Percentiles rank a stretch among this genome's conserved stretches.
Conservation (phyloP, 92 coral and sea anemone species). For the Porites cylindrica region DNA sequence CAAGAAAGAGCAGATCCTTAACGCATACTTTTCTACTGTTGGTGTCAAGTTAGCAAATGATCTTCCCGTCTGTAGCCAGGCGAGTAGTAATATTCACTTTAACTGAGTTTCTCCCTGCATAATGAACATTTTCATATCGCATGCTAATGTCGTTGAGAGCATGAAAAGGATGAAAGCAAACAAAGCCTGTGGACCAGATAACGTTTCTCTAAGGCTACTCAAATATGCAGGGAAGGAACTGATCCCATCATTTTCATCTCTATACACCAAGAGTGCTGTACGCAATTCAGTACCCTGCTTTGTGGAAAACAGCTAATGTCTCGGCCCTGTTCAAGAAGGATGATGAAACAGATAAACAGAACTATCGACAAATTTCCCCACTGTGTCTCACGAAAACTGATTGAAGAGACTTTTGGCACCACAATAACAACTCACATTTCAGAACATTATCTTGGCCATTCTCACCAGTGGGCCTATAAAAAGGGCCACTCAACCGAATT, state of each 20-base stretch:
- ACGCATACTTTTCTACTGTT: conserved; percentile 13
- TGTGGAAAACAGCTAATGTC: conserved; percentile 23
- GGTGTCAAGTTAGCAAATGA: conserved; percentile 10
- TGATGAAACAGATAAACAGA: conserved; percentile 4
- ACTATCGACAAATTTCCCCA: conserved; percentile 1
- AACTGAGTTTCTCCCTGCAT: neutral
- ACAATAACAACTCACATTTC: conserved; percentile 24
- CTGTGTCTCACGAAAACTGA: conserved; percentile 25
- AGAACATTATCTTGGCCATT: conserved; percentile 21
- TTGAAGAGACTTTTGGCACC: conserved; percentile 2
- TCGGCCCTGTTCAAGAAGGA: conserved; percentile 14
- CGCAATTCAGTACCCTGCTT: conserved; percentile 4
- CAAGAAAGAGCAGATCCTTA: conserved; percentile 16
- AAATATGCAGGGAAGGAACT: conserved; percentile 40
- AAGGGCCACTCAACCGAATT: conserved; percentile 38
- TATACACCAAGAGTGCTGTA: neutral
- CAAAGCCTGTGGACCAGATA: conserved; percentile 41
- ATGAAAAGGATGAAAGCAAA: neutral
- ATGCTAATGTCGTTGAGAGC: conserved; percentile 30
- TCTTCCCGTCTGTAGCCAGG: conserved; percentile 17
- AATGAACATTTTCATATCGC: conserved; percentile 15
- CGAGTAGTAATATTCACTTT: neutral
- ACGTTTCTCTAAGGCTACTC: conserved; percentile 34
- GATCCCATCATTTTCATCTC: conserved; percentile 8
- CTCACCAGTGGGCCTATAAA: conserved; percentile 50